Evolutionary conservation across 1,140 invertebrate species (phyloP).

Genomic region (Camponotus floridanus): DNA sequence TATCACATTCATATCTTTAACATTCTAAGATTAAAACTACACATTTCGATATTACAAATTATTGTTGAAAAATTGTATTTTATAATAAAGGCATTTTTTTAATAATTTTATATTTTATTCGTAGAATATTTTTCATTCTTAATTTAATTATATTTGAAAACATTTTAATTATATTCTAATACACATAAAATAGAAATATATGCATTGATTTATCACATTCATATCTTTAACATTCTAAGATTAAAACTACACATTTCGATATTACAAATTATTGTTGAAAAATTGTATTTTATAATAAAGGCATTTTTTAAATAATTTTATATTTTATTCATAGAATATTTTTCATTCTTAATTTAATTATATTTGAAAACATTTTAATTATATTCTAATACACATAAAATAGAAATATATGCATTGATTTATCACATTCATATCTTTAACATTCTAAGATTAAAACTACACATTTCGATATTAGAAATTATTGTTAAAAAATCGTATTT

Average conservation of each 20-base stretch:
- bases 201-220: background rate
- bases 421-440: background rate
- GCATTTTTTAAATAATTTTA: background rate
- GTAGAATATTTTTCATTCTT: background rate
- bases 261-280: background rate
- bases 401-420: background rate
- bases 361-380: background rate
- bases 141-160: background rate
- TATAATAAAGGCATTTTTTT: background rate
- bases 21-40: background rate
- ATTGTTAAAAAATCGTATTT: background rate
- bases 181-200: too few species aligned
- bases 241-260: background rate
- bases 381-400: background rate
- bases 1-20: background rate
- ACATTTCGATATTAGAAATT: background rate
- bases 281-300: background rate
- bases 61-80: background rate
- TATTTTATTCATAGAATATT: background rate
- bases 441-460: background rate
- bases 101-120: constrained; percentile 2
- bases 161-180: background rate
- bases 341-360: background rate
- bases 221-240: background rate
- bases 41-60: background rate